Conservation (phyloP, 2,113 vertebrate genomes). For the Panthera tigris region DNA sequence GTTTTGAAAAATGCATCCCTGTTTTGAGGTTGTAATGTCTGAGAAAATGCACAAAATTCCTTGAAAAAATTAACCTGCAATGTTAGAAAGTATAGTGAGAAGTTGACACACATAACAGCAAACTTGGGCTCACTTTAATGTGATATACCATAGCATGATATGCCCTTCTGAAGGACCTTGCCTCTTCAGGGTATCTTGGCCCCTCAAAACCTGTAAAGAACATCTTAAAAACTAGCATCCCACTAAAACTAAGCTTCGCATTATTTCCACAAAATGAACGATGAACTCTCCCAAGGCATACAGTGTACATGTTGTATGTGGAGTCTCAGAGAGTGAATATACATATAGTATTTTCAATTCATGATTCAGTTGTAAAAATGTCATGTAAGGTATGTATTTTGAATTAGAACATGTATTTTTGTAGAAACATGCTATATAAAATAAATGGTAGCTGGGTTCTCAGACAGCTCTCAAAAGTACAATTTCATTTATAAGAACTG, state of each 20-base stretch:
- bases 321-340: background rate
- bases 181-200: background rate
- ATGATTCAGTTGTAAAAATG: background rate
- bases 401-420: background rate
- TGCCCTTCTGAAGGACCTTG: background rate
- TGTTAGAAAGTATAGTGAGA: conserved; percentile 50
- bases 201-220: background rate
- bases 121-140: background rate
- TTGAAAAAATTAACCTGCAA: conserved; percentile 99
- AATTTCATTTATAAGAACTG: background rate
- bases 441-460: background rate
- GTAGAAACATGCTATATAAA: conserved; percentile 11
- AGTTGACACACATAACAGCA: background rate
- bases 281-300: background rate
- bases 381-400: background rate
- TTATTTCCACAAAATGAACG: background rate
- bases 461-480: background rate
- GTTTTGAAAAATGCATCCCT: conserved; percentile 99
- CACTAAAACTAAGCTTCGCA: conserved; percentile 3
- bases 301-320: background rate
- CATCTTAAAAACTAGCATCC: background rate
- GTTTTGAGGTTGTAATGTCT: conserved; percentile 98
- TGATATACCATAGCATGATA: background rate
- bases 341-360: background rate
- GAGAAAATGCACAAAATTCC: conserved; percentile 99